These are phyloP conservation scores for Dendrocopos noguchii DNA, from an alignment of 2,113 vertebrate species.

Conservation along the genomic window DNA sequence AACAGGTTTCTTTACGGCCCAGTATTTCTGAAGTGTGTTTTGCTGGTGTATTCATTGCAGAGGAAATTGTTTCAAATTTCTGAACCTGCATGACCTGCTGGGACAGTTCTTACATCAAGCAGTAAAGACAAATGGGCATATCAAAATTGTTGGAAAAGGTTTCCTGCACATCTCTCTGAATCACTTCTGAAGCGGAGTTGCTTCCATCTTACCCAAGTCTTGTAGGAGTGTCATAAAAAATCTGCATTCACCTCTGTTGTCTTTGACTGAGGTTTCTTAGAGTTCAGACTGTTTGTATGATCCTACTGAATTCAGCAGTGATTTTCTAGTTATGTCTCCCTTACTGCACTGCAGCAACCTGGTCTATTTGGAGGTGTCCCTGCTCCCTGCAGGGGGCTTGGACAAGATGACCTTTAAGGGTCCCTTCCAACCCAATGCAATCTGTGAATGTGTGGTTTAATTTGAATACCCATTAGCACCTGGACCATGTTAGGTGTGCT, in stretches of 20 bases:
- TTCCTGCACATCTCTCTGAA: neutral
- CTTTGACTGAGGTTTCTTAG: neutral
- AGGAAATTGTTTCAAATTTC: slow-evolving; percentile 9
- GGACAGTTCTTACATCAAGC: neutral
- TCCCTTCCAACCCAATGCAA: too few species aligned
- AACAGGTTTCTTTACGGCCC: slow-evolving; percentile 44
- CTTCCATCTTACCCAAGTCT: neutral
- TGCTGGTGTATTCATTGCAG: neutral
- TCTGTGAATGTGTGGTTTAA: neutral
- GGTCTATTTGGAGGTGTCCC: too few species aligned
- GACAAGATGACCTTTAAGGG: too few species aligned
- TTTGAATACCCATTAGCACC: neutral
- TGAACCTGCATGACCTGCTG: neutral
- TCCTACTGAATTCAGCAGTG: neutral
- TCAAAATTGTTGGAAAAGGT: neutral
- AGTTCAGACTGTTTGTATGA: neutral
- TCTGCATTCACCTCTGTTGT: neutral
- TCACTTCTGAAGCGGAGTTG: neutral
- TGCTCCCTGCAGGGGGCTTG: too few species aligned
- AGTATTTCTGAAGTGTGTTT: slow-evolving; percentile 44
- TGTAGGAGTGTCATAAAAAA: neutral
- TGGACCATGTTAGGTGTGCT: neutral
- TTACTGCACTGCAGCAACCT: too few species aligned
- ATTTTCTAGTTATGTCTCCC: too few species aligned
- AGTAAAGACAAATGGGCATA: neutral